Conservation (phyloP, 2,113 vertebrate genomes). For the Petromus typicus region DNA sequence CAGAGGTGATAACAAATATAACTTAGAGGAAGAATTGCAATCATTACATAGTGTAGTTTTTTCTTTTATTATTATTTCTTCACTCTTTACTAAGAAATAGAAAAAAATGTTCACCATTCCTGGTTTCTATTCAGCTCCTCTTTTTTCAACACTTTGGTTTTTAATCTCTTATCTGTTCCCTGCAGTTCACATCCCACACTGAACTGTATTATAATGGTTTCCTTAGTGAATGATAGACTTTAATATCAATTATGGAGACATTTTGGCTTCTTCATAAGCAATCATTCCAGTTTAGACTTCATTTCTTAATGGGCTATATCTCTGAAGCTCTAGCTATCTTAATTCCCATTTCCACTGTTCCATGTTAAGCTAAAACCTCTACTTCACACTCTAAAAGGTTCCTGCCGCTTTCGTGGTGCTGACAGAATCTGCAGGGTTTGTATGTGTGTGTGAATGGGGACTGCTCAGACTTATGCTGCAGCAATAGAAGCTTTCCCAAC, state of each 20-base stretch:
- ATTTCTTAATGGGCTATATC: conserved; percentile 39
- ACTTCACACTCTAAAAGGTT: background rate
- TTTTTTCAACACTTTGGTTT: conserved; percentile 19
- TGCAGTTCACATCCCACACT: background rate
- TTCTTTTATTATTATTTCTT: conserved; percentile 16
- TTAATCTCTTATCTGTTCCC: conserved; percentile 39
- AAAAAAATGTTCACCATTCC: conserved; percentile 27
- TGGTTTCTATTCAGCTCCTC: background rate
- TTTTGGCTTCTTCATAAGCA: background rate
- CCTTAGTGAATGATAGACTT: background rate
- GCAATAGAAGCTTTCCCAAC: background rate
- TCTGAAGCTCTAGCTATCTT: conserved; percentile 10
- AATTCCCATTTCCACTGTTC: conserved; percentile 4
- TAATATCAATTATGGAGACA: conserved; percentile 35
- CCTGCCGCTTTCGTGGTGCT: background rate
- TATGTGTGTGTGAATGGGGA: background rate
- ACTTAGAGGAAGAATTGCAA: conserved; percentile 6
- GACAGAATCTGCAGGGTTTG: background rate
- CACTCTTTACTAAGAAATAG: conserved; percentile 40
- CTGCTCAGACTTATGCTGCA: background rate
- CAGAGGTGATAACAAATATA: conserved; percentile 55
- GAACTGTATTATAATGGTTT: conserved; percentile 18
- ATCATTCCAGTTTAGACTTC: conserved; percentile 11
- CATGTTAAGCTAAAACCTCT: conserved; percentile 2
- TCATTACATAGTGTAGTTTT: background rate